These are phyloP conservation scores for Furcula furcula DNA, from an alignment of 2,888 invertebrate genomes.

Conservation along the genomic window DNA sequence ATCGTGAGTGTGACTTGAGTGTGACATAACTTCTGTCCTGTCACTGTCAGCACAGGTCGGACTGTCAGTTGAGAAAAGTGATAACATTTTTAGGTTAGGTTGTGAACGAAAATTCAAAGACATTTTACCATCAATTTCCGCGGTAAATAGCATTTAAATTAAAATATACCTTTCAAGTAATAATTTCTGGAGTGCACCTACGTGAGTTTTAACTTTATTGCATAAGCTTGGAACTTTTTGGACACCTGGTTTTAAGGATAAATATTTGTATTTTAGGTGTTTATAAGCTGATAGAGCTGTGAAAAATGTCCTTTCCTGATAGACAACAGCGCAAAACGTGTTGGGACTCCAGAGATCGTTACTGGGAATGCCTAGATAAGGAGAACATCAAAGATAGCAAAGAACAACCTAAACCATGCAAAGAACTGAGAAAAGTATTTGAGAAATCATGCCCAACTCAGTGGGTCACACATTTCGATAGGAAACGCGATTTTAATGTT, in stretches of 20 bases:
- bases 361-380: conserved; percentile 94
- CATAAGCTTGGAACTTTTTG: neutral
- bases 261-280: conserved; percentile 64
- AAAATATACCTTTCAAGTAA: conserved; percentile 18
- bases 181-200: conserved; percentile 28
- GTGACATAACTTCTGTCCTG: conserved; percentile 1
- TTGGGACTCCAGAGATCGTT: conserved; percentile 92
- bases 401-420: conserved; percentile 81
- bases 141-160: conserved; percentile 20
- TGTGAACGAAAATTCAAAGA: conserved; percentile 1
- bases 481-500: conserved; percentile 92
- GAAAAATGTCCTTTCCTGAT: conserved; percentile 89
- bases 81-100: conserved; percentile 13
- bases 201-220: conserved; percentile 20
- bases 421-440: conserved; percentile 86
- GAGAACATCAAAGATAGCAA: conserved; percentile 83
- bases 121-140: conserved; percentile 10
- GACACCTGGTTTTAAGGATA: neutral
- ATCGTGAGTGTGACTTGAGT: too few relatives aligned
- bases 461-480: conserved; percentile 97
- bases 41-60: neutral
- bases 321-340: conserved; percentile 91
- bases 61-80: neutral
- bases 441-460: conserved; percentile 90
- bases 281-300: conserved; percentile 26